These are phyloP conservation scores for Chrysochloris asiatica DNA, from an alignment of 2,113 vertebrate genomes.

Conservation along the genomic window DNA sequence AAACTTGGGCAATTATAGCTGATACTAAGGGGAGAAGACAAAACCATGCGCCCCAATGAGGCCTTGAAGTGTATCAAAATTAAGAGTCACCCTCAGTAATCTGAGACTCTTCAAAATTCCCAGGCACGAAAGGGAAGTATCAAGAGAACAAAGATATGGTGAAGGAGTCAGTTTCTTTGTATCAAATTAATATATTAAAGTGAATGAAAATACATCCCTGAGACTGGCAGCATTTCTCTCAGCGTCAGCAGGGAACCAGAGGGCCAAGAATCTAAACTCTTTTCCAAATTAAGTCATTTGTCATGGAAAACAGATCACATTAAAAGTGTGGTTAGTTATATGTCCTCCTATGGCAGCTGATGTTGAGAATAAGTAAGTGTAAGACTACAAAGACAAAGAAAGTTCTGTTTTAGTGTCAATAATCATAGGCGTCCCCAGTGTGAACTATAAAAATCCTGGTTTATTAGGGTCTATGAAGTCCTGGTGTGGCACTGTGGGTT, in stretches of 20 bases:
- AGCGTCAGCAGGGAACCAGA: slow-evolving; percentile 1
- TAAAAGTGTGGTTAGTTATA: background rate
- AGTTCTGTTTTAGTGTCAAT: background rate
- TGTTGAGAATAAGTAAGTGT: background rate
- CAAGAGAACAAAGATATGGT: background rate
- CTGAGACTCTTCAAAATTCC: background rate
- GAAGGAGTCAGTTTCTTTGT: slow-evolving; percentile 27
- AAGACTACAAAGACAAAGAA: background rate
- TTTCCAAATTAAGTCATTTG: slow-evolving; percentile 27
- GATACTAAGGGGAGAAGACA: slow-evolving; percentile 1
- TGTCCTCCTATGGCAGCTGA: background rate
- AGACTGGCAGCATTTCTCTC: slow-evolving; percentile 21
- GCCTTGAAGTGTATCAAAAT: background rate
- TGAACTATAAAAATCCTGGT: background rate
- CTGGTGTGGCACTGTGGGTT: too few species aligned
- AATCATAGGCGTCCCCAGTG: too few species aligned
- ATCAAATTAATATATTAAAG: slow-evolving; percentile 47
- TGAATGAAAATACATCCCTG: slow-evolving; percentile 45
- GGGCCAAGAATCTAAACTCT: slow-evolving; percentile 27
- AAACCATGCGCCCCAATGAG: slow-evolving; percentile 7
- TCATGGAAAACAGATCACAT: slow-evolving; percentile 26
- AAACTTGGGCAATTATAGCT: slow-evolving; percentile 26
- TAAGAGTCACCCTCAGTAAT: background rate
- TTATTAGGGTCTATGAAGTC: background rate
- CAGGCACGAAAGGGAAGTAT: background rate